A percentile compares a stretch with the other conserved stretches of the same genome.
These are phyloP conservation scores for Noctua fimbriata DNA, from an alignment of 2,888 invertebrate genomes.

Conservation along the genomic window DNA sequence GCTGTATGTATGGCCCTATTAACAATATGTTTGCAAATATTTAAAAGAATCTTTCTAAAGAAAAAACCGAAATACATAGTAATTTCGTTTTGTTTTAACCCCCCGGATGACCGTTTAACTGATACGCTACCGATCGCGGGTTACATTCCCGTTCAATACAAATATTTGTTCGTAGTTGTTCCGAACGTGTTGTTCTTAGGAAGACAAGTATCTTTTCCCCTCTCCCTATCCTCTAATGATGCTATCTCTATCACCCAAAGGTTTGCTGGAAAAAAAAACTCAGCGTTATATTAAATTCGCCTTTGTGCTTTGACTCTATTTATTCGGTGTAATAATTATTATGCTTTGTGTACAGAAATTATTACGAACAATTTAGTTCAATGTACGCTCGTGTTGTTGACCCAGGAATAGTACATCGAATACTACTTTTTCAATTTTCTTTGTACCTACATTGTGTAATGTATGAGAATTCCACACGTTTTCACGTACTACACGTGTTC, in stretches of 20 bases:
- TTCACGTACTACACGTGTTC: neutral
- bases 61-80: no score
- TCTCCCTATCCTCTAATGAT: neutral
- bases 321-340: neutral
- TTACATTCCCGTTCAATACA: neutral
- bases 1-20: neutral
- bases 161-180: neutral
- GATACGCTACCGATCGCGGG: neutral
- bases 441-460: neutral
- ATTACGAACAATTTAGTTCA: neutral
- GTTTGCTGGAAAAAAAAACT: neutral
- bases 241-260: neutral
- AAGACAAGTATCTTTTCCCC: neutral
- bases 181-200: neutral
- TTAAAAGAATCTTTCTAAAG: neutral
- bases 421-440: neutral
- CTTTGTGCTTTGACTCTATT: neutral
- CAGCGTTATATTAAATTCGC: neutral
- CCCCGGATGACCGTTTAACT: neutral
- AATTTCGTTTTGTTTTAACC: neutral
- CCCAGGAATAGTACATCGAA: no score
- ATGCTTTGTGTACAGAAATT: neutral
- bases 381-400: neutral
- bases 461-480: neutral
- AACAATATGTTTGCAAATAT: neutral